A percentile compares a stretch with the other conserved stretches of the same genome.
Evolutionary conservation across 2,888 invertebrate species (phyloP).

Genomic region (Antheraea yamamai): DNA sequence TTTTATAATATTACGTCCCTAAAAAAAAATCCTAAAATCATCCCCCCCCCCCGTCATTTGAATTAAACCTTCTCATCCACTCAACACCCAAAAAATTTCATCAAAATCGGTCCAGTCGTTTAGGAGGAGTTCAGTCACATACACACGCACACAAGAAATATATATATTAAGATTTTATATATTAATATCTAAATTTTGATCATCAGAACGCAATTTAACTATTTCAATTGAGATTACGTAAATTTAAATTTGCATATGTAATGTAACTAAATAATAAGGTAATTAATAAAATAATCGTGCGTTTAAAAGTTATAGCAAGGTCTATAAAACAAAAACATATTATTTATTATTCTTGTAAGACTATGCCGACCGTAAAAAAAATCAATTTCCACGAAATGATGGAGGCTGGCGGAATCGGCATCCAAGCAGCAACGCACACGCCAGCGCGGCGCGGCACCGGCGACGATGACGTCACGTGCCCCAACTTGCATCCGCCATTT

Average conservation of each 20-base stretch:
- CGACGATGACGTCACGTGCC: slow-evolving; percentile 49
- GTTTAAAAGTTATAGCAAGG: background rate
- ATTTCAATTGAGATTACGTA: background rate
- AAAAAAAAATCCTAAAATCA: too few relatives aligned
- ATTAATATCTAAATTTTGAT: too few relatives aligned
- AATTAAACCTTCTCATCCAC: too few relatives aligned
- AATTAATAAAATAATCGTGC: background rate
- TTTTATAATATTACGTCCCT: too few relatives aligned
- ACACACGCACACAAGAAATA: too few relatives aligned
- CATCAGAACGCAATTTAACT: background rate
- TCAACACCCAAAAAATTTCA: too few relatives aligned
- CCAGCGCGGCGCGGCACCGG: slow-evolving; percentile 17
- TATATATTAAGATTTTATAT: too few relatives aligned
- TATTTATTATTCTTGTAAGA: slow-evolving; percentile 19
- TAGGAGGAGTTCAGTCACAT: too few relatives aligned
- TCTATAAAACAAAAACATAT: background rate
- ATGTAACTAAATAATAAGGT: too few relatives aligned
- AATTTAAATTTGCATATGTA: too few relatives aligned
- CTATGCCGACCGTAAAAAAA: slow-evolving; percentile 37
- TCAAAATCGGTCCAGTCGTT: too few relatives aligned
- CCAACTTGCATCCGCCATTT: slow-evolving; percentile 64
- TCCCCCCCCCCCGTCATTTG: too few relatives aligned
- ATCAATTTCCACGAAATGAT: slow-evolving; percentile 52
- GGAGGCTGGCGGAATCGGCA: slow-evolving; percentile 35
- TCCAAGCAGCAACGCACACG: slow-evolving; percentile 29